Percentiles rank a stretch among this genome's conserved stretches.
Conservation (phyloP, 2,888 invertebrate species). For the Urechis unicinctus region DNA sequence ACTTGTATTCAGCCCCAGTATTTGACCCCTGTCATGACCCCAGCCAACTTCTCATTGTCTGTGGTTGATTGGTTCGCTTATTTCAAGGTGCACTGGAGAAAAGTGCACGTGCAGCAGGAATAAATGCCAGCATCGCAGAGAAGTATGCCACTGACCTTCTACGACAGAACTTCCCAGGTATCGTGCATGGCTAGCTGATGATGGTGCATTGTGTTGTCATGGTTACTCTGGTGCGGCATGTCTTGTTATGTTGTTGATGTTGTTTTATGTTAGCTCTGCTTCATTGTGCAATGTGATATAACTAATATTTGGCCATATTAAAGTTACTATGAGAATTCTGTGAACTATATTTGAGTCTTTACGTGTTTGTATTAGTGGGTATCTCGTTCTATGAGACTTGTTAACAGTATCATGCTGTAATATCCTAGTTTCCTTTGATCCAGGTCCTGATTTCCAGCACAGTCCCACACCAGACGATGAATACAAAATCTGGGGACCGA, state of each 20-base stretch:
- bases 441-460: slow-evolving; percentile 29
- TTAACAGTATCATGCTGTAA: background rate
- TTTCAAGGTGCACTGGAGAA: slow-evolving; percentile 36
- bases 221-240: too few relatives aligned
- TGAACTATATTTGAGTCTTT: too few relatives aligned
- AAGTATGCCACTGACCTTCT: slow-evolving; percentile 32
- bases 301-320: too few relatives aligned
- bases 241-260: background rate
- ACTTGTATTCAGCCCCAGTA: too few relatives aligned
- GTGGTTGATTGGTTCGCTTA: background rate
- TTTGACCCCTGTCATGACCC: too few relatives aligned
- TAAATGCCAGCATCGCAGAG: slow-evolving; percentile 30
- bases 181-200: background rate
- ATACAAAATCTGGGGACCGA: slow-evolving; percentile 88
- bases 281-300: background rate
- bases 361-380: too few relatives aligned
- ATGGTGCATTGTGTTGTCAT: background rate
- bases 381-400: background rate
- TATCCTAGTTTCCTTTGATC: background rate
- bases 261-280: background rate
- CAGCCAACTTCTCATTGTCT: background rate
- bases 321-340: too few relatives aligned
- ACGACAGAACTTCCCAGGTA: slow-evolving; percentile 27
- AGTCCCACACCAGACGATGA: slow-evolving; percentile 68
- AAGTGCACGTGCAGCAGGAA: slow-evolving; percentile 40